A percentile compares a stretch with the other conserved stretches of the same genome.
These are phyloP conservation scores for Metopia argyrocephala DNA, from an alignment of 2,888 invertebrate species.

Conservation along the genomic window DNA sequence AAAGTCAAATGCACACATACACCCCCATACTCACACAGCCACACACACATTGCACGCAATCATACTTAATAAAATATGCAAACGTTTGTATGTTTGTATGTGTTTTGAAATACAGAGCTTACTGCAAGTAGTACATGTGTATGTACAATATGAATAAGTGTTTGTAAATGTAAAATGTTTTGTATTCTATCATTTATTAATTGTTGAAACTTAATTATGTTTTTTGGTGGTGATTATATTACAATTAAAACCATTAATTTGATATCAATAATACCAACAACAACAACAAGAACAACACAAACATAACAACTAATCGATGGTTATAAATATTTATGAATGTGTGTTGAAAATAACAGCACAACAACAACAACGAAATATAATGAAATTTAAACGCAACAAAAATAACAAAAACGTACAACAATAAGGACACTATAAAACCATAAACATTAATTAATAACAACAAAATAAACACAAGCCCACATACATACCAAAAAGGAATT, in stretches of 20 bases:
- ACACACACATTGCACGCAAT: too few relatives aligned
- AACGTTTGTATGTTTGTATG: not conserved
- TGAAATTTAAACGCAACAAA: not conserved
- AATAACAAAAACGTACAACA: not conserved
- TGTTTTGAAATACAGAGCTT: too few relatives aligned
- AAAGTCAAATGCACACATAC: too few relatives aligned
- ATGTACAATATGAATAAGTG: not conserved
- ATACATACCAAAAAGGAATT: too few relatives aligned
- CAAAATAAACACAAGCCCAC: not conserved
- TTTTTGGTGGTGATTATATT: conserved; percentile 47
- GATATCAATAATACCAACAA: conserved; percentile 45
- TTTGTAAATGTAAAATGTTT: too few relatives aligned
- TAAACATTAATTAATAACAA: not conserved
- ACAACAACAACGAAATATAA: not conserved
- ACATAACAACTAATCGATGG: conserved; percentile 39
- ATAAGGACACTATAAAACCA: conserved; percentile 1
- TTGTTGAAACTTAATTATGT: conserved; percentile 48
- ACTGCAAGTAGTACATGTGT: too few relatives aligned
- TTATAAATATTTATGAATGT: conserved; percentile 34
- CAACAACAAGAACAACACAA: not conserved
- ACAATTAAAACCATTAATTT: conserved; percentile 55
- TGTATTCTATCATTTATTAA: conserved; percentile 47
- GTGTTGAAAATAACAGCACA: conserved; percentile 26
- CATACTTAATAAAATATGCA: too few relatives aligned
- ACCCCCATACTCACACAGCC: too few relatives aligned